phyloP scores from a whole-genome alignment of 2,888 invertebrate genomes.

The Euphydryas editha region DNA sequence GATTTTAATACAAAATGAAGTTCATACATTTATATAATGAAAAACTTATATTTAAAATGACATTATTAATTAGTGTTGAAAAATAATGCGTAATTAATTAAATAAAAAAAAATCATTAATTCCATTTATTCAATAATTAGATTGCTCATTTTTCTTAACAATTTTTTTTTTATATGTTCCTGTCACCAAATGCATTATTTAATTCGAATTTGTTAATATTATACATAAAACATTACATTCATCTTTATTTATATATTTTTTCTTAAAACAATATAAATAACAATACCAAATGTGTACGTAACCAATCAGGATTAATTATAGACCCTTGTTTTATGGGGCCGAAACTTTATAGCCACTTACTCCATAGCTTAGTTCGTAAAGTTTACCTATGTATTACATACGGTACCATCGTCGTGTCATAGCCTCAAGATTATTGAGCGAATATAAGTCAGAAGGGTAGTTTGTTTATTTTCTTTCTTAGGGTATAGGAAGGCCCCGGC shows the following conservation, averaged over 20 bases:
- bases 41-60: background rate
- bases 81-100: too few relatives aligned
- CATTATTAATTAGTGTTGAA: too few relatives aligned
- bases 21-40: background rate
- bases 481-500: constrained; percentile 71
- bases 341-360: constrained; percentile 56
- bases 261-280: constrained; percentile 1
- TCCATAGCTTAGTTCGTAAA: constrained; percentile 51
- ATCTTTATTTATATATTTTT: background rate
- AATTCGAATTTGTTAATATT: background rate
- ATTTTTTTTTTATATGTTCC: background rate
- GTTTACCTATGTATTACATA: constrained; percentile 24
- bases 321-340: constrained; percentile 49
- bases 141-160: background rate
- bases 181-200: background rate
- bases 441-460: constrained; percentile 66
- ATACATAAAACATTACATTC: background rate
- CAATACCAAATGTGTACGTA: constrained; percentile 13
- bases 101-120: too few relatives aligned
- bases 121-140: too few relatives aligned
- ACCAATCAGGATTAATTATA: constrained; percentile 52
- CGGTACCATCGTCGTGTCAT: background rate
- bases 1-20: background rate
- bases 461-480: constrained; percentile 80
- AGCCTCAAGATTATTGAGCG: constrained; percentile 58